phyloP scores from a whole-genome alignment of 2,113 vertebrate species.

The Pomatorhinus ruficollis region DNA sequence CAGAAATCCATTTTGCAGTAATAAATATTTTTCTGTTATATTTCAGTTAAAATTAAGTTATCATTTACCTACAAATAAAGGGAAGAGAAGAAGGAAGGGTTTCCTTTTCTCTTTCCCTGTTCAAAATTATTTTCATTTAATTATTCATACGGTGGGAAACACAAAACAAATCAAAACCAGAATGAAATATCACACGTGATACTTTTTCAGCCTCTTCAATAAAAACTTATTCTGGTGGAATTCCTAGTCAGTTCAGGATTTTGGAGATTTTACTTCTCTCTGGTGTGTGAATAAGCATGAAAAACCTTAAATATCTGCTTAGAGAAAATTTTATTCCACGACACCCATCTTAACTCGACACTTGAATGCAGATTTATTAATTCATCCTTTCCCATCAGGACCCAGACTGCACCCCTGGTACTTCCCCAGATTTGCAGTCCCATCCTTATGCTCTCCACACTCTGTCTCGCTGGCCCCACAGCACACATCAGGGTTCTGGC shows the following conservation, averaged over 20 bases:
- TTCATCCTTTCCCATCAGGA: background rate
- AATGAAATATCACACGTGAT: accelerated
- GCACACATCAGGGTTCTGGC: background rate
- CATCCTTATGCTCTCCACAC: background rate
- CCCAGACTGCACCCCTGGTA: background rate
- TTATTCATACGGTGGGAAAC: background rate
- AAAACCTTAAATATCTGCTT: background rate
- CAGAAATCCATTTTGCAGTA: background rate
- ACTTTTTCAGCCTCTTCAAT: background rate
- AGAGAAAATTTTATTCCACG: background rate
- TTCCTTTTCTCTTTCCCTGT: background rate
- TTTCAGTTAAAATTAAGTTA: background rate
- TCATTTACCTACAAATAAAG: background rate
- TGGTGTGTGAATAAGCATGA: background rate
- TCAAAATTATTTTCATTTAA: background rate
- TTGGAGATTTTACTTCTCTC: background rate
- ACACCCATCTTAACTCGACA: background rate
- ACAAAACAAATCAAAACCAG: background rate
- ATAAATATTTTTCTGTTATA: background rate
- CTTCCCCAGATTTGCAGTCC: background rate
- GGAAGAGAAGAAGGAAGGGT: background rate
- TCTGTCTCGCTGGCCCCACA: background rate
- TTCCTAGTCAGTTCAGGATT: background rate
- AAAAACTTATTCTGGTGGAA: background rate
- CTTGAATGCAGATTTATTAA: background rate